Base-by-base conservation (phyloP, 2,888 invertebrate genomes). In the Polydrusus tereticollis region DNA sequence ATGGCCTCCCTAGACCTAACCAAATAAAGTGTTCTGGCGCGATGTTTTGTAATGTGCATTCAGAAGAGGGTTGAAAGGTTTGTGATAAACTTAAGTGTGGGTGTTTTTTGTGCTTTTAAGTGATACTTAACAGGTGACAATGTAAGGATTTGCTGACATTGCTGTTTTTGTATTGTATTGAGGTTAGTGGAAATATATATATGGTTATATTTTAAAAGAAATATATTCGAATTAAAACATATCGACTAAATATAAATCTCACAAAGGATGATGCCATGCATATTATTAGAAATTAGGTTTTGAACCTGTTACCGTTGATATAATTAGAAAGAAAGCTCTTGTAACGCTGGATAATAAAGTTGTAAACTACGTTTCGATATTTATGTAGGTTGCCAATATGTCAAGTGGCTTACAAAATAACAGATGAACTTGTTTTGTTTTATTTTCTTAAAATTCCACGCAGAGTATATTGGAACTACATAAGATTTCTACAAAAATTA, bases 251-350 rank as follows among this genome's bases (percentile, higher is more conserved):
- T n/a, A n/a, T n/a, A n/a, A n/a, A n/a, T n/a, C n/a, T n/a, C 52
- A 52, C 29, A 57, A 65, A 55, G 57, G 55, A 68, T 68, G 68
- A 68, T 60, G 29, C 16, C 68, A 60, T 52, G 14, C 36, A 20
- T 68, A 68, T 68, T 50, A 68, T 68, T 68, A 68, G 68, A 59
- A 67, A 57, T 52, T 41, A 10, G 29, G 36, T 62, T 43, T 29
- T 45, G 45, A 45, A 45, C 45, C 45, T 18, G 62, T 26, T 60
- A n/a, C 20, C 16, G 26, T 26, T 60, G 60, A 45, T 62, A 62
- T 62, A 45, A 62, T 62, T 62, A 62, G 62, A 62, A 62, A 52
- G 52, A 62, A 62, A 29, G 8, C 52, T 52, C 52, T 52, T 52
- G 52, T 26, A 52, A 14, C 10, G 7, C 29, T 1, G 7, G 23